phyloP scores from a whole-genome alignment of 2,888 invertebrate species.

The Cyrtodaria siliqua region DNA sequence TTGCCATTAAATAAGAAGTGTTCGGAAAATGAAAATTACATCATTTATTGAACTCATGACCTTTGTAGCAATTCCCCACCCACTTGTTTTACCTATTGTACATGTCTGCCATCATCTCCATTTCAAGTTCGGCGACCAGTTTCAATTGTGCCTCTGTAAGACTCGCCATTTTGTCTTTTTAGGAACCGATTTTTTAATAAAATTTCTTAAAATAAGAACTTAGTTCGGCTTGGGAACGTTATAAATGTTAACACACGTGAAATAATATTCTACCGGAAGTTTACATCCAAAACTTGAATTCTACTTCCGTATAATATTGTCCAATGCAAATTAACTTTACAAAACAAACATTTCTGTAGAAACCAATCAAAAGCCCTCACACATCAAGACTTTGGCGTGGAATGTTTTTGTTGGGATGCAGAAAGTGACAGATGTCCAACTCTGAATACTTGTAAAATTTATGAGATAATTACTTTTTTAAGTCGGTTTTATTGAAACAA shows the following conservation, averaged over 20 bases:
- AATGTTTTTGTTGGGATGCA: slow-evolving; percentile 57
- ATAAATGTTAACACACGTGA: slow-evolving; percentile 14
- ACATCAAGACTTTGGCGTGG: slow-evolving; percentile 1
- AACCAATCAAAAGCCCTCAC: slow-evolving; percentile 21
- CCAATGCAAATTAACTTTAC: slow-evolving; percentile 28
- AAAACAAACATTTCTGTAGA: background rate
- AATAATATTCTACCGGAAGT: slow-evolving; percentile 39
- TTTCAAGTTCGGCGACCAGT: slow-evolving; percentile 96
- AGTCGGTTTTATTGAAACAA: no score
- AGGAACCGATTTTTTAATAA: no score
- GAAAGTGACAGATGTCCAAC: slow-evolving; percentile 59
- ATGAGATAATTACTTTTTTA: no score
- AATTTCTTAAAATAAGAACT: no score
- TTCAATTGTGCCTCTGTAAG: slow-evolving; percentile 89
- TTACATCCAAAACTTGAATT: slow-evolving; percentile 28
- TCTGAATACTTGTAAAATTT: no score
- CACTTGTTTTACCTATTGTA: slow-evolving; percentile 88
- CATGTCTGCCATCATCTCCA: slow-evolving; percentile 99
- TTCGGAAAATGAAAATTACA: no score
- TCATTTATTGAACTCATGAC: no score
- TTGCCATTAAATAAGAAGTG: no score
- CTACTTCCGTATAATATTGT: slow-evolving; percentile 22
- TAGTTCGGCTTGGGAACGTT: no score
- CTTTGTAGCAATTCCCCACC: slow-evolving; percentile 17
- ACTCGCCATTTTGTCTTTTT: slow-evolving; percentile 43